A percentile compares a stretch with the other conserved stretches of the same genome.
These are phyloP conservation scores for Toxostoma redivivum DNA, from an alignment of 2,113 vertebrate genomes.

Conservation along the genomic window DNA sequence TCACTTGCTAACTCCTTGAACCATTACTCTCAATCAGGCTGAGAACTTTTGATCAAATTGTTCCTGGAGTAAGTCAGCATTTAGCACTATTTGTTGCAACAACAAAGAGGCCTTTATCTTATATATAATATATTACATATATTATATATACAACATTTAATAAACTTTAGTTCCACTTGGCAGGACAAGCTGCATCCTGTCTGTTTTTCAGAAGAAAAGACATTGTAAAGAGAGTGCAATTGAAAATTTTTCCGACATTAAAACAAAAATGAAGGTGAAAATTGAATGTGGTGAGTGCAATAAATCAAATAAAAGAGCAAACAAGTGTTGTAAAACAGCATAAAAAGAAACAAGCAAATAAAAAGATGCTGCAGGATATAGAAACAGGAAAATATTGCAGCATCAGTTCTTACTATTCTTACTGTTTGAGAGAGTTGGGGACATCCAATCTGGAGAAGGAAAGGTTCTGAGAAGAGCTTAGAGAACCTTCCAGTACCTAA, in stretches of 20 bases:
- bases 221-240: not conserved
- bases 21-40: not conserved
- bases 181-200: not conserved
- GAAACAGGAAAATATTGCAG: not conserved
- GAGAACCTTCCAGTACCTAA: not conserved
- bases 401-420: not conserved
- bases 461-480: accelerated
- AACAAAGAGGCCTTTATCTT: not conserved
- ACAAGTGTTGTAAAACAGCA: not conserved
- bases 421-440: not conserved
- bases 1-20: not conserved
- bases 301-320: not conserved
- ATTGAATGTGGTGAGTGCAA: not conserved
- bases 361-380: not conserved
- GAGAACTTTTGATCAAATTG: not conserved
- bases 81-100: not conserved
- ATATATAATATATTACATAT: not conserved
- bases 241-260: not conserved
- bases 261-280: not conserved
- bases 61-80: not conserved
- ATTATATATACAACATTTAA: not conserved
- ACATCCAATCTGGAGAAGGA: not conserved
- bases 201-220: not conserved
- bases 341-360: not conserved
- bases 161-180: not conserved